Base-by-base conservation (phyloP, 35 echinoderm and acorn worm species). In the Ophioderma brevispina region DNA sequence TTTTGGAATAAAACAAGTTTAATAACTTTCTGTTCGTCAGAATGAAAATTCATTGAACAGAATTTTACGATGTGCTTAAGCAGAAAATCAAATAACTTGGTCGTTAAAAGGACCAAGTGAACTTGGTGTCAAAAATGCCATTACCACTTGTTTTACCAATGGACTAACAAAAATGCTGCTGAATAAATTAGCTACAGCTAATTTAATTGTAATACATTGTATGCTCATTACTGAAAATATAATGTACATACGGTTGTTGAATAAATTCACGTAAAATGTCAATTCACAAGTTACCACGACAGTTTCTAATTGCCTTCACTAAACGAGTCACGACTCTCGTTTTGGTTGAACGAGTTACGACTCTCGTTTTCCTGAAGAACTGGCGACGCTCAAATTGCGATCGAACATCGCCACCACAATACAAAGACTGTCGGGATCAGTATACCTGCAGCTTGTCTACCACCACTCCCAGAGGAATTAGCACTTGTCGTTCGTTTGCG, bases 251-350 rank as follows among this genome's bases (percentile, higher is more conserved):
- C 59, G n/a, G n/a, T n/a, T n/a, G n/a, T n/a, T n/a, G n/a, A n/a
- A 25, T 13, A 15, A 70, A 70, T 70, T 17, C 41, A 8, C 41
- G 41, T 46, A 46, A 8, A 46, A 46, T 46, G 41, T 46, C 41
- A 46, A 46, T 46, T n/a, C 4, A 46, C 41, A 17, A 46, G 41
- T 17, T 46, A 46, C 41, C 41, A n/a, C 41, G 41, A 46, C 41
- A 46, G 41, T 46, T 46, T 46, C 41, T 46, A 4, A 46, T 46
- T 46, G 41, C 41, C 41, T 46, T 46, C 41, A 46, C 41, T 25
- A 70, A 70, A 70, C 59, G 59, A 70, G 59, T 25, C 59, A 70
- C 59, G 59, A 70, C n/a, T 30, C 59, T 70, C 59, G 59, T 70
- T 25, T 70, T 30, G 5, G 17, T 46, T 17, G 4, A 46, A 46